These are phyloP conservation scores for Drosophila setifemur DNA, from an alignment of 1,140 invertebrate genomes.

Conservation along the genomic window DNA sequence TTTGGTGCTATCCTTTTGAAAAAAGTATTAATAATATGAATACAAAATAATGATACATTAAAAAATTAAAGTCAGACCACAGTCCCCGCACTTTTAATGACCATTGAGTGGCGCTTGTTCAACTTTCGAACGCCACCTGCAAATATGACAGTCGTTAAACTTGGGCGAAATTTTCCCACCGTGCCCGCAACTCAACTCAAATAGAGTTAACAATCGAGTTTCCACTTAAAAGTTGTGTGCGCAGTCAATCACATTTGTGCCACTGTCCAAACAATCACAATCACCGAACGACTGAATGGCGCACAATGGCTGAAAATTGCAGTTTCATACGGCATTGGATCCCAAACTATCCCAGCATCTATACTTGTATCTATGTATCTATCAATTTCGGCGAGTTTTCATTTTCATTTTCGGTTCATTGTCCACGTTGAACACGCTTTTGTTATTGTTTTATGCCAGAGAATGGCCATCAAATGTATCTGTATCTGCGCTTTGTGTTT, in stretches of 20 bases:
- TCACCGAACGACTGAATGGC: constrained; percentile 13
- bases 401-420: constrained; percentile 37
- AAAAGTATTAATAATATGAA: too few relatives aligned
- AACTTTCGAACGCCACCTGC: background rate
- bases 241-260: constrained; percentile 37
- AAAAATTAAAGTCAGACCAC: too few relatives aligned
- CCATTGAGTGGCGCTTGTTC: background rate
- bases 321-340: constrained; percentile 30
- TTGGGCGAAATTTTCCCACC: constrained; percentile 23
- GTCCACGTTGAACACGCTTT: constrained; percentile 25
- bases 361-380: constrained; percentile 34
- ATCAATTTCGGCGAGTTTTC: constrained; percentile 38
- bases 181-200: constrained; percentile 25
- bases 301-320: constrained; percentile 42
- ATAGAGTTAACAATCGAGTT: constrained; percentile 23
- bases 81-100: too few relatives aligned
- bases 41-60: too few relatives aligned
- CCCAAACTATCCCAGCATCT: constrained; percentile 18
- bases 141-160: constrained; percentile 33
- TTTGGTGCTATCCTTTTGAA: too few relatives aligned
- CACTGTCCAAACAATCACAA: constrained; percentile 32
- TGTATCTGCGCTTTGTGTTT: constrained; percentile 8
- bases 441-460: constrained; percentile 53
- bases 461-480: constrained; percentile 56
- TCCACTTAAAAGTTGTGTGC: constrained; percentile 38